Percentiles rank a stretch among this genome's conserved stretches.
These are phyloP conservation scores for Maniola hyperantus DNA, from an alignment of 2,888 invertebrate genomes.

Conservation along the genomic window DNA sequence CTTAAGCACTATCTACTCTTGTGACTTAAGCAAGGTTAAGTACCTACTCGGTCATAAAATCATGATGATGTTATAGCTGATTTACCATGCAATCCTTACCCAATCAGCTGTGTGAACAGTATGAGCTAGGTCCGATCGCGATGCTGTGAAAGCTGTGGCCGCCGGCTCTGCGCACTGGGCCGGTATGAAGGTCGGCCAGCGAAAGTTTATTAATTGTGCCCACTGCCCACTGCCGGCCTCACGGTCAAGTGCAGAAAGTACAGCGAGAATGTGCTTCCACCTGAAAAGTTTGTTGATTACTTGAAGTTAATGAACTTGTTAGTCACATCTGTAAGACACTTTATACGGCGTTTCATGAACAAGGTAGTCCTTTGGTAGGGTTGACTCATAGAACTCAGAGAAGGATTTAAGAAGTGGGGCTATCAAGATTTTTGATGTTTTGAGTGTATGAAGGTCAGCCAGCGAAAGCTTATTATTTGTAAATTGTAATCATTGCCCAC, in stretches of 20 bases:
- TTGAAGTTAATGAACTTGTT: no score
- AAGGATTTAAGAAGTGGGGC: no score
- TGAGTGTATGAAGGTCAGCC: constrained; percentile 67
- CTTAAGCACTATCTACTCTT: no score
- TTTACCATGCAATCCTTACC: no score
- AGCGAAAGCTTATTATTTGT: constrained; percentile 77
- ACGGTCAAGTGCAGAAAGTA: constrained; percentile 31
- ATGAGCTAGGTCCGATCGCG: constrained; percentile 3
- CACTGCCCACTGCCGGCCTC: constrained; percentile 4
- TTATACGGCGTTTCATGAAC: no score
- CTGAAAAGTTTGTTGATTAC: constrained; percentile 1
- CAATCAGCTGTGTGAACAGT: constrained; percentile 4
- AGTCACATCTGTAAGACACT: no score
- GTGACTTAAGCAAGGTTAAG: no score
- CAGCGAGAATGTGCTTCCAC: constrained; percentile 20
- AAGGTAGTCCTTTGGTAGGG: no score
- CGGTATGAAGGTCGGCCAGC: constrained; percentile 69
- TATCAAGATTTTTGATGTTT: no score
- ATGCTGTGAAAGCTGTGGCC: constrained; percentile 60
- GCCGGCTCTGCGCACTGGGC: constrained; percentile 58
- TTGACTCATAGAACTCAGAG: no score
- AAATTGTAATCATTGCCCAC: constrained; percentile 54
- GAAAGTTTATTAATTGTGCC: constrained; percentile 75
- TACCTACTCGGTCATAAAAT: no score
- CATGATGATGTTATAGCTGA: no score